phyloP scores from a whole-genome alignment of 2,797 vertebrate species.

The Danio tinwini region DNA sequence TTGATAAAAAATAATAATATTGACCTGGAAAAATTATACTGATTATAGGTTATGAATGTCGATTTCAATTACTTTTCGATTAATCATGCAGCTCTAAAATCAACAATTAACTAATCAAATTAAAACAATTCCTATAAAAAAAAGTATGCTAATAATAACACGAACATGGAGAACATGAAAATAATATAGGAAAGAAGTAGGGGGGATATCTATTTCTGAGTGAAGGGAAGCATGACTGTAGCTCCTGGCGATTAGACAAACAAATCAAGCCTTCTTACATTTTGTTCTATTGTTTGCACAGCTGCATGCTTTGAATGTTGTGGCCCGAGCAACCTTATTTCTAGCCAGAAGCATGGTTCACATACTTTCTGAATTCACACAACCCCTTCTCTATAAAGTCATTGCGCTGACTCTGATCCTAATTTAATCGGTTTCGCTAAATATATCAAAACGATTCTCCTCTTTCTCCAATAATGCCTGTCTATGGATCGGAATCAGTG shows the following conservation, averaged over 20 bases:
- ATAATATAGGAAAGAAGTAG: conserved; percentile 23
- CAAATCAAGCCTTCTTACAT: conserved; percentile 54
- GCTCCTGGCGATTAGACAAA: conserved; percentile 61
- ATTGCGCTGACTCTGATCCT: conserved; percentile 23
- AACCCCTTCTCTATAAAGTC: conserved; percentile 24
- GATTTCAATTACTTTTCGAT: too few species aligned
- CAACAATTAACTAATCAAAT: conserved; percentile 36
- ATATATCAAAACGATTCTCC: conserved; percentile 3
- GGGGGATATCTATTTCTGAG: conserved; percentile 27
- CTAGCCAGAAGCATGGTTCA: conserved; percentile 45
- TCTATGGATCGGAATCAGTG: conserved; percentile 34
- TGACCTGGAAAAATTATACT: too few species aligned
- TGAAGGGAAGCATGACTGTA: conserved; percentile 52
- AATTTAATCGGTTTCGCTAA: conserved; percentile 38
- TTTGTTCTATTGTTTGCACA: conserved; percentile 61
- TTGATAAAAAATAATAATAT: too few species aligned
- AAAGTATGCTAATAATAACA: conserved; percentile 21
- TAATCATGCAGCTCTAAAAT: too few species aligned
- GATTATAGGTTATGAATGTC: too few species aligned
- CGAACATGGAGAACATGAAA: conserved; percentile 10
- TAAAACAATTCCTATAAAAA: conserved; percentile 27
- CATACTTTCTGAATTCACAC: conserved; percentile 43
- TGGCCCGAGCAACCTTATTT: conserved; percentile 50
- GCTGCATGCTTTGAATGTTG: conserved; percentile 56
- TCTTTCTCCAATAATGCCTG: conserved; percentile 28